These are phyloP conservation scores for Sebastes cheni DNA, from an alignment of 2,797 vertebrate genomes.

Conservation along the genomic window DNA sequence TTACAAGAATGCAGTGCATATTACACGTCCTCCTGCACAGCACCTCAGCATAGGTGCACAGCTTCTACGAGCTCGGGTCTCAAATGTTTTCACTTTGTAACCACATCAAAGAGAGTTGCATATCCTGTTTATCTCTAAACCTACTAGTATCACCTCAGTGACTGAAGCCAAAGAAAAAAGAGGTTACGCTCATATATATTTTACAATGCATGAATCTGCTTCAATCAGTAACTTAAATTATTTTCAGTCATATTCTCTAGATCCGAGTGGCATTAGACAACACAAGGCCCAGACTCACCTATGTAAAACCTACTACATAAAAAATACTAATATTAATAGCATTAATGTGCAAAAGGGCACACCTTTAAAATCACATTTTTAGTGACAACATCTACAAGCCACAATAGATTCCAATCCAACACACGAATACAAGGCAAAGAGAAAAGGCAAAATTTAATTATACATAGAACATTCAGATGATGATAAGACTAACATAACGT, in stretches of 20 bases:
- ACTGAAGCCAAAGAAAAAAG: slow-evolving; percentile 2
- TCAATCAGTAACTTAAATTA: neutral
- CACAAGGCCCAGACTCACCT: neutral
- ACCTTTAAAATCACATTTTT: neutral
- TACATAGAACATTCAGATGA: neutral
- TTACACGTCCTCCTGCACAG: slow-evolving; percentile 14
- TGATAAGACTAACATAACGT: neutral
- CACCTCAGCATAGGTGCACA: slow-evolving; percentile 11
- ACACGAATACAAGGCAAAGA: neutral
- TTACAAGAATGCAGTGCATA: slow-evolving; percentile 13
- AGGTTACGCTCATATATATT: neutral
- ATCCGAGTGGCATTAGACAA: neutral
- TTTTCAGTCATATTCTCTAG: neutral
- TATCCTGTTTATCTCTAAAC: slow-evolving; percentile 74
- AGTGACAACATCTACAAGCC: neutral
- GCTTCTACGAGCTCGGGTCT: slow-evolving; percentile 25
- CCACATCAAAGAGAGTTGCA: slow-evolving; percentile 71
- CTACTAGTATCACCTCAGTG: slow-evolving; percentile 57
- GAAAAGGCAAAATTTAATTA: neutral
- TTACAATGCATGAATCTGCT: neutral
- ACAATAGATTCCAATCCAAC: neutral
- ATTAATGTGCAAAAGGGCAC: neutral
- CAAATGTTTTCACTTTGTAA: slow-evolving; percentile 50
- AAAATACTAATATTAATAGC: neutral
- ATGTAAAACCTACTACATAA: neutral